phyloP scores from a whole-genome alignment of 2,797 vertebrate species.

The Clamator glandarius region DNA sequence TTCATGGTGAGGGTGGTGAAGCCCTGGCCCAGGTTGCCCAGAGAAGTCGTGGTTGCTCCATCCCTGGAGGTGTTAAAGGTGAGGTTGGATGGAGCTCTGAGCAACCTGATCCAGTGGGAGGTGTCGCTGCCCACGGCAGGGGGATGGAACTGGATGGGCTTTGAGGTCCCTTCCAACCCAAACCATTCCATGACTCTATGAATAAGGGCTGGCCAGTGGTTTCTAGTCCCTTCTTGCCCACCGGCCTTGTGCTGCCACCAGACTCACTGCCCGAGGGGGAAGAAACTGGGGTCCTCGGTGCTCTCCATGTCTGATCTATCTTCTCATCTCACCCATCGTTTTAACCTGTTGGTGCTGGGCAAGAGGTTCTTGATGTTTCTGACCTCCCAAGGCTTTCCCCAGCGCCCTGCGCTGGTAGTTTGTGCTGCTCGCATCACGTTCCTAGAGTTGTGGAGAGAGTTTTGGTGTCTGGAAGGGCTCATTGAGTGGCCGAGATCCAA shows the following conservation, averaged over 20 bases:
- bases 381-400: background rate
- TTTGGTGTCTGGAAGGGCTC: background rate
- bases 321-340: background rate
- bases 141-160: no score
- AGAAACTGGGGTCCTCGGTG: background rate
- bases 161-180: no score
- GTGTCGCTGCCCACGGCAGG: no score
- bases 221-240: fast-evolving
- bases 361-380: background rate
- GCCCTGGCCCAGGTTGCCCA: no score
- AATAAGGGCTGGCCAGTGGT: background rate
- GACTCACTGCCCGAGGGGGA: fast-evolving
- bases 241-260: background rate
- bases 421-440: background rate
- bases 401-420: background rate
- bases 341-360: background rate
- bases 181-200: no score
- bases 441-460: background rate
- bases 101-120: no score
- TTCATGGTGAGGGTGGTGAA: no score
- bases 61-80: no score
- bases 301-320: fast-evolving
- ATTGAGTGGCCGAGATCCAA: background rate
- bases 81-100: no score
- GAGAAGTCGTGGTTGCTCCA: no score